phyloP scores from a whole-genome alignment of 2,888 invertebrate species.

The Dasysyrphus tricinctus region DNA sequence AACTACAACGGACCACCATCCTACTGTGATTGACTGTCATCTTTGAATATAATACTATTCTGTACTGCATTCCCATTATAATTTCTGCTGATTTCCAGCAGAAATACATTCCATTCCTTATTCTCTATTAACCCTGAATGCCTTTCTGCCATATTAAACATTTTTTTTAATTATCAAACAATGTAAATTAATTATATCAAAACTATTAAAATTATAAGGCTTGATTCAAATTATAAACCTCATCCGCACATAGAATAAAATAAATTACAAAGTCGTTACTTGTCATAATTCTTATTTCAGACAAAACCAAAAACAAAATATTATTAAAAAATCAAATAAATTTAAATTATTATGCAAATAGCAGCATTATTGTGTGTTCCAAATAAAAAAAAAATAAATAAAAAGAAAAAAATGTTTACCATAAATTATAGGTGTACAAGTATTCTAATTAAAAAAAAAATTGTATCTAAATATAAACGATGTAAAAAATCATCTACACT shows the following conservation, averaged over 20 bases:
- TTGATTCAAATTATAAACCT: slow-evolving; percentile 58
- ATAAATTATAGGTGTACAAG: slow-evolving; percentile 73
- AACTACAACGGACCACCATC: too few species aligned
- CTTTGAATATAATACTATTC: too few species aligned
- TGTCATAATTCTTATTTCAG: slow-evolving; percentile 67
- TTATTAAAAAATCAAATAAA: slow-evolving; percentile 41
- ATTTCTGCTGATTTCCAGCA: background rate
- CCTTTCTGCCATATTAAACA: background rate
- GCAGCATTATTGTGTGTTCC: slow-evolving; percentile 75
- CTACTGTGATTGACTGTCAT: too few species aligned
- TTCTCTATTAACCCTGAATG: slow-evolving; percentile 1
- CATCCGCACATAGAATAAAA: slow-evolving; percentile 64
- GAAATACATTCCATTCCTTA: too few species aligned
- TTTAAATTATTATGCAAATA: slow-evolving; percentile 72
- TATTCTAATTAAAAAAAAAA: slow-evolving; percentile 72
- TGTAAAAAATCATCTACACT: slow-evolving; percentile 67
- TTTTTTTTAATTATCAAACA: slow-evolving; percentile 29
- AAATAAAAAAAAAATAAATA: slow-evolving; percentile 47
- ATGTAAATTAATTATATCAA: slow-evolving; percentile 42
- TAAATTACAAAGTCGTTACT: slow-evolving; percentile 49
- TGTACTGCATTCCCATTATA: background rate
- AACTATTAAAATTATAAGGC: slow-evolving; percentile 39
- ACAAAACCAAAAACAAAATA: slow-evolving; percentile 50
- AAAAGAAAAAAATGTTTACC: slow-evolving; percentile 65
- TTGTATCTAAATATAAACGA: slow-evolving; percentile 64